Evolutionary conservation across 2,113 vertebrate genomes (phyloP).

Genomic region (Bothrops jararaca): DNA sequence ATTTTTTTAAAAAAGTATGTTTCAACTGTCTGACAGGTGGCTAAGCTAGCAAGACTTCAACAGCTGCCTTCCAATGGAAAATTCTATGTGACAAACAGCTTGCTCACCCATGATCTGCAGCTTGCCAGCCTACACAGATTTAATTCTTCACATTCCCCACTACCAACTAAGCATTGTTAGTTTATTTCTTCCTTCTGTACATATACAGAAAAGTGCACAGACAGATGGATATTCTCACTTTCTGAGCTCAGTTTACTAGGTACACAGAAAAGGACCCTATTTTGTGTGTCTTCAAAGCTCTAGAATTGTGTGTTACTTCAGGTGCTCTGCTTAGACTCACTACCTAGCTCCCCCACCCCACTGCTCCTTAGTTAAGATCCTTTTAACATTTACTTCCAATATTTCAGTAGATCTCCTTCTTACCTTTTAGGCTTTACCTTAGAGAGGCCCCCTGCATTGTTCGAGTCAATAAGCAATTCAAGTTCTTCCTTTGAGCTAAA

Average conservation of each 20-base stretch:
- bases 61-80: background rate
- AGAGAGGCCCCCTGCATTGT: background rate
- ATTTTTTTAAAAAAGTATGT: background rate
- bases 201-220: background rate
- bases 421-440: background rate
- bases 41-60: background rate
- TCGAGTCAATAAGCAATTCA: background rate
- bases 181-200: constrained; percentile 1
- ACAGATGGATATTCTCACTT: background rate
- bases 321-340: background rate
- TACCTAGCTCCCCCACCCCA: background rate
- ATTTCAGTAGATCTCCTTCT: background rate
- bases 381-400: background rate
- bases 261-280: background rate
- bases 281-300: background rate
- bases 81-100: background rate
- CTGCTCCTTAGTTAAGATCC: background rate
- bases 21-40: constrained; percentile 33
- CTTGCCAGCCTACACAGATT: background rate
- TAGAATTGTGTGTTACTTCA: background rate
- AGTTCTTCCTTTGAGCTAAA: background rate
- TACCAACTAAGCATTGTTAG: constrained; percentile 27
- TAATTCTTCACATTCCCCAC: constrained; percentile 6
- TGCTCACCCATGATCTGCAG: constrained; percentile 21
- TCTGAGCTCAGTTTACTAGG: background rate